Percentiles rank a stretch among this genome's conserved stretches.
Evolutionary conservation across 2,113 vertebrate genomes (phyloP).

Genomic region (Hystrix brachyura): DNA sequence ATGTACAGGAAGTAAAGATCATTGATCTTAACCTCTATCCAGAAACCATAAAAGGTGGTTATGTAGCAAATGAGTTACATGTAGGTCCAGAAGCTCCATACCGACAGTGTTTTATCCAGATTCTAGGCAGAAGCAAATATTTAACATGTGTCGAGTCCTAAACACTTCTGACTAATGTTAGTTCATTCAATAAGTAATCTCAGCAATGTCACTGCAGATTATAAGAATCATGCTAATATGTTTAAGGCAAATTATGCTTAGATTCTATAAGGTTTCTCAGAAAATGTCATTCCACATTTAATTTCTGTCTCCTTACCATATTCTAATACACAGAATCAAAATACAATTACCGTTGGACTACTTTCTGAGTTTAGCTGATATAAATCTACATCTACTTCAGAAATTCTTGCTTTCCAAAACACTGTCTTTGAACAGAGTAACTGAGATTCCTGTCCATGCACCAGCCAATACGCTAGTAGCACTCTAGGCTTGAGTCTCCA

Average conservation of each 20-base stretch:
- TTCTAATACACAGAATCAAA: conserved; percentile 1
- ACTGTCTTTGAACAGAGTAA: background rate
- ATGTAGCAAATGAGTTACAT: background rate
- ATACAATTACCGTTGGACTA: background rate
- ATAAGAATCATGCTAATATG: background rate
- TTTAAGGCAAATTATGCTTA: background rate
- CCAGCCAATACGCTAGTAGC: background rate
- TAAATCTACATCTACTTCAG: background rate
- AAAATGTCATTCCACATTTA: background rate
- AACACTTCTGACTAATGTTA: background rate
- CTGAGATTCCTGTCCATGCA: background rate
- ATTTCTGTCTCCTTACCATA: background rate
- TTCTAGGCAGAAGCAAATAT: conserved; percentile 7
- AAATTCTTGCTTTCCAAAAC: conserved; percentile 10
- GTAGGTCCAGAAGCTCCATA: background rate
- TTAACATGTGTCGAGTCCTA: background rate
- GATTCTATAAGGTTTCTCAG: background rate
- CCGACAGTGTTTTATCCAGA: background rate
- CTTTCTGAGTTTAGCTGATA: background rate
- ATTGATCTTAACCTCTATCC: background rate
- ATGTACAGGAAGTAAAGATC: background rate
- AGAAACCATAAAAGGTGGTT: background rate
- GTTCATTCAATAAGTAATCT: background rate
- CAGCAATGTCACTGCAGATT: background rate
- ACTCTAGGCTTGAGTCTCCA: background rate